Evolutionary conservation across 2,888 invertebrate genomes (phyloP).

Genomic region (Charanyca ferruginea): DNA sequence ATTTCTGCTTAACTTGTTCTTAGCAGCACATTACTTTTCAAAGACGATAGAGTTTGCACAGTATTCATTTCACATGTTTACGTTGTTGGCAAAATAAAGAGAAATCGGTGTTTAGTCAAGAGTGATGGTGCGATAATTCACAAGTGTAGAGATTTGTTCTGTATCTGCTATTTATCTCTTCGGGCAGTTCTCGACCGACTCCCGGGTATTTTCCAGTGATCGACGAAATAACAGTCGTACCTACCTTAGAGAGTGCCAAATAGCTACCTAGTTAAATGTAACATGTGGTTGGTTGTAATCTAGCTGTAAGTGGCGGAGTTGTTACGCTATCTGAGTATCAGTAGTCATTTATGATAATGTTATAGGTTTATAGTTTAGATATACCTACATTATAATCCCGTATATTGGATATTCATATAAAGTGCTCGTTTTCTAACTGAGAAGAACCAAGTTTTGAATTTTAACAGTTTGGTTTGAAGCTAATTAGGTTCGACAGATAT

Average conservation of each 20-base stretch:
- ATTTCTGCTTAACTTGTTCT: background rate
- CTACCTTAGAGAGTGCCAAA: slow-evolving; percentile 9
- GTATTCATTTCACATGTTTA: slow-evolving; percentile 12
- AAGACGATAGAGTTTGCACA: background rate
- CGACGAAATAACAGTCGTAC: slow-evolving; percentile 5
- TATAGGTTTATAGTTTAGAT: background rate
- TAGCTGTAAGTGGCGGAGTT: background rate
- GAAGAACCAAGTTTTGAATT: background rate
- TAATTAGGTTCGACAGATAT: background rate
- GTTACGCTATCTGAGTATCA: background rate
- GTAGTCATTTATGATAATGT: background rate
- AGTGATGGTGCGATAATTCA: background rate
- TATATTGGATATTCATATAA: too few relatives aligned
- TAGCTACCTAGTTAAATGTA: background rate
- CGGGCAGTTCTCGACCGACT: slow-evolving; percentile 6
- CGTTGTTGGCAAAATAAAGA: slow-evolving; percentile 3
- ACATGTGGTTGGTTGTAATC: background rate
- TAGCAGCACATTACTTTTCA: background rate
- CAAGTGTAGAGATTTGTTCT: slow-evolving; percentile 21
- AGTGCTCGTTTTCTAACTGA: background rate
- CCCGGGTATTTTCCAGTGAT: slow-evolving; percentile 21
- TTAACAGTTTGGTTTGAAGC: background rate
- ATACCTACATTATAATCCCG: background rate
- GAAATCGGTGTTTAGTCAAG: slow-evolving; percentile 3
- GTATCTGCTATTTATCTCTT: slow-evolving; percentile 22